phyloP scores from a whole-genome alignment of 1,140 invertebrate species.

The Drosophila chauvacae region DNA sequence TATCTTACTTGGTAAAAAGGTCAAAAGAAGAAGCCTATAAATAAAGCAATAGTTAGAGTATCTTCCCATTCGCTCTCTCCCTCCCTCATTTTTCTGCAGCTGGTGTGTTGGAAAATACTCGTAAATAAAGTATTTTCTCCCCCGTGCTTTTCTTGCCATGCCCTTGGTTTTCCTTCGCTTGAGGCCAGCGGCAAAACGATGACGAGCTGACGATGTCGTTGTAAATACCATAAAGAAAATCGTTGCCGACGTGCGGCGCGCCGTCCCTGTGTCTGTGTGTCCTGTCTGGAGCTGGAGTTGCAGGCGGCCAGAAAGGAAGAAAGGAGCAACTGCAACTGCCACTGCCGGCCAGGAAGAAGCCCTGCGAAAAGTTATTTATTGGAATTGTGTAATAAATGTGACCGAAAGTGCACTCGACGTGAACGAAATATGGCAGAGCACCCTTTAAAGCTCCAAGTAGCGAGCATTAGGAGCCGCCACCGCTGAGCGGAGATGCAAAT shows the following conservation, averaged over 20 bases:
- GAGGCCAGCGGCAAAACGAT: constrained; percentile 63
- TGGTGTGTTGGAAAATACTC: constrained; percentile 28
- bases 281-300: constrained; percentile 12
- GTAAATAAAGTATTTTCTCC: constrained; percentile 39
- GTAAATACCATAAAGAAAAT: constrained; percentile 79
- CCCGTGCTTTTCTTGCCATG: not conserved
- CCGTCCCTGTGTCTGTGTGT: constrained; percentile 8
- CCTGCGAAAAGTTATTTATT: constrained; percentile 77
- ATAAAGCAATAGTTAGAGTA: not conserved
- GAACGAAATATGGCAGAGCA: constrained; percentile 61
- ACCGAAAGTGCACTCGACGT: constrained; percentile 77
- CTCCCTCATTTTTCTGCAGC: not conserved
- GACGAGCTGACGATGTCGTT: constrained; percentile 79
- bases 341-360: constrained; percentile 56
- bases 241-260: constrained; percentile 57
- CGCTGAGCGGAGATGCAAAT: constrained; percentile 32
- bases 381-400: constrained; percentile 80
- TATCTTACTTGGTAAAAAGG: not conserved
- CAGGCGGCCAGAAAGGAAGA: constrained; percentile 26
- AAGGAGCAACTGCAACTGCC: constrained; percentile 17
- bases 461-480: constrained; percentile 18
- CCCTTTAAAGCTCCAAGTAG: not conserved
- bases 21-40: no score
- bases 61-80: not conserved
- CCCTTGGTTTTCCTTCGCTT: constrained; percentile 41